Percentiles rank a stretch among this genome's conserved stretches.
Conservation (phyloP, 2,113 vertebrate species). For the Donacobius atricapilla region DNA sequence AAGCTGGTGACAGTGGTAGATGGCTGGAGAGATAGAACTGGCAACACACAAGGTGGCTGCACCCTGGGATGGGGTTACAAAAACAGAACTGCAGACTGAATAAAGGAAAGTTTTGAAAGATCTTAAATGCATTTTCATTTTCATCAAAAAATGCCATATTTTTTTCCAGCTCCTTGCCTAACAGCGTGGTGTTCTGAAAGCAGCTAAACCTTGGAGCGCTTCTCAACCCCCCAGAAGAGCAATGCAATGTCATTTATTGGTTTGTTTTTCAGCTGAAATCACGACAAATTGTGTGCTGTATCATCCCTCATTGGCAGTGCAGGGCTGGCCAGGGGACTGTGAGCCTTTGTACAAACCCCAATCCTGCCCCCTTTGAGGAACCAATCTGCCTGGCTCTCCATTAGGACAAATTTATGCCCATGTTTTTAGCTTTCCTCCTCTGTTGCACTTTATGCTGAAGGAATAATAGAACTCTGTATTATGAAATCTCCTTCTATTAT, state of each 20-base stretch:
- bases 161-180: background rate
- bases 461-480: background rate
- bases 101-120: background rate
- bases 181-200: background rate
- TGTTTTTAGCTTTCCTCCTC: background rate
- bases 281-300: accelerated
- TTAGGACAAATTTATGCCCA: background rate
- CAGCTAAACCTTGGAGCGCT: background rate
- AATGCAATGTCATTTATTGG: background rate
- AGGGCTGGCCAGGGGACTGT: background rate
- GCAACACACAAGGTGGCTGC: background rate
- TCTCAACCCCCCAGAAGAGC: accelerated
- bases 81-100: background rate
- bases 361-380: background rate
- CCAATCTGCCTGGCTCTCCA: background rate
- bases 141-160: background rate
- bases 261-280: background rate
- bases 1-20: background rate
- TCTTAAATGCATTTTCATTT: background rate
- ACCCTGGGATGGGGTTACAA: background rate
- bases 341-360: background rate
- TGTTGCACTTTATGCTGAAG: background rate
- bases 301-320: background rate
- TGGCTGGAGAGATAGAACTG: background rate
- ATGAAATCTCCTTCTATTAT: background rate